Conservation (phyloP, 2,797 vertebrate species). For the Hipposideros larvatus region DNA sequence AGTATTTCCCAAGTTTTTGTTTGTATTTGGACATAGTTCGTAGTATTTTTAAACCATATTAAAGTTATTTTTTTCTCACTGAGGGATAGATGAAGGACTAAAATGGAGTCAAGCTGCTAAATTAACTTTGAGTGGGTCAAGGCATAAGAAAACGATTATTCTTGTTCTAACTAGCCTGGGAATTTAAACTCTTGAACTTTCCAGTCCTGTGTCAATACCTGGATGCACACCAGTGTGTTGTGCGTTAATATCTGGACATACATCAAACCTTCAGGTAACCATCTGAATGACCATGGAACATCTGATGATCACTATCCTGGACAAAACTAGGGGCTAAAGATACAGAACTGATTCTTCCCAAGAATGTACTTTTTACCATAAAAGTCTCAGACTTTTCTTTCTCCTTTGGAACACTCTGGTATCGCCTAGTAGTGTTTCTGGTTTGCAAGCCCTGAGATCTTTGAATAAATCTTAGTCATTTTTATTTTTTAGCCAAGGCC, state of each 20-base stretch:
- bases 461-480: background rate
- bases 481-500: background rate
- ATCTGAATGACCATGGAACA: background rate
- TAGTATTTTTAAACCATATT: background rate
- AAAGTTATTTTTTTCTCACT: background rate
- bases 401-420: background rate
- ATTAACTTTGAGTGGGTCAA: background rate
- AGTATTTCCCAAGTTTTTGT: slow-evolving; percentile 3
- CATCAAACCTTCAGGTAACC: background rate
- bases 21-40: background rate
- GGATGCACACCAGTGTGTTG: background rate
- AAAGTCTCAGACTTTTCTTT: background rate
- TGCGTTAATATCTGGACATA: background rate
- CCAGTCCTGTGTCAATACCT: background rate
- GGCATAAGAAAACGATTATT: too few species aligned
- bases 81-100: background rate
- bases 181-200: background rate
- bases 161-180: background rate
- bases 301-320: background rate
- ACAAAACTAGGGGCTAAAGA: background rate
- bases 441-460: background rate
- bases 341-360: background rate
- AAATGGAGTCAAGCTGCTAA: background rate
- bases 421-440: too few species aligned
- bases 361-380: background rate